Conservation (phyloP, 2,888 invertebrate species). For the Pheosia gnoma region DNA sequence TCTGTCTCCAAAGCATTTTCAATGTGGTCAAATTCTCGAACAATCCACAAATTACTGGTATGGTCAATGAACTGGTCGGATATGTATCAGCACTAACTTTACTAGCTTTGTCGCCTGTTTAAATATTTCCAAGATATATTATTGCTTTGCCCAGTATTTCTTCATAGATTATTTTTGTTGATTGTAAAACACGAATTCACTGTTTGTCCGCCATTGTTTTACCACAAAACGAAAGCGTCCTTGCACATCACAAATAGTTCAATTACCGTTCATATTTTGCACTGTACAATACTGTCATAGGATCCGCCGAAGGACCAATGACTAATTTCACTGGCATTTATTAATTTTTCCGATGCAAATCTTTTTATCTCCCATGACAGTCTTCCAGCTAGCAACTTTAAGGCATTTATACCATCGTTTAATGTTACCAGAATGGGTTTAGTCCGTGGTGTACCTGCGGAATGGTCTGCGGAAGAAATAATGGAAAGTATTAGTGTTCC, state of each 20-base stretch:
- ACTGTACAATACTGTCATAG: too few species aligned
- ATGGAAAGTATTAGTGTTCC: neutral
- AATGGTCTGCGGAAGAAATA: neutral
- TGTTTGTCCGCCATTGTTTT: too few species aligned
- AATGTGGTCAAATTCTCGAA: slow-evolving; percentile 17
- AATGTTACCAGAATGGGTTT: neutral
- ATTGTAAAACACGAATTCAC: too few species aligned
- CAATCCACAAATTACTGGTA: slow-evolving; percentile 22
- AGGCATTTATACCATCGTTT: neutral
- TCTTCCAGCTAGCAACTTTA: too few species aligned
- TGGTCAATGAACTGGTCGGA: slow-evolving; percentile 23
- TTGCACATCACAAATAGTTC: too few species aligned
- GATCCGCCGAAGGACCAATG: too few species aligned
- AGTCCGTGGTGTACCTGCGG: neutral
- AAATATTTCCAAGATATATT: slow-evolving; percentile 24
- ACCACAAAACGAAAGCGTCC: too few species aligned
- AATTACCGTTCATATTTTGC: too few species aligned
- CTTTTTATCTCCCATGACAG: too few species aligned
- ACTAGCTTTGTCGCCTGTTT: slow-evolving; percentile 27
- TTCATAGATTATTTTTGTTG: slow-evolving; percentile 2
- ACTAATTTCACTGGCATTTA: too few species aligned
- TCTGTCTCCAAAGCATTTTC: neutral
- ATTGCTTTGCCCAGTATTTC: slow-evolving; percentile 9
- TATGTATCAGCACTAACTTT: slow-evolving; percentile 26
- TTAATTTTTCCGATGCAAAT: neutral